Evolutionary conservation across 1,140 invertebrate genomes (phyloP).

Genomic region (Musca vetustissima): DNA sequence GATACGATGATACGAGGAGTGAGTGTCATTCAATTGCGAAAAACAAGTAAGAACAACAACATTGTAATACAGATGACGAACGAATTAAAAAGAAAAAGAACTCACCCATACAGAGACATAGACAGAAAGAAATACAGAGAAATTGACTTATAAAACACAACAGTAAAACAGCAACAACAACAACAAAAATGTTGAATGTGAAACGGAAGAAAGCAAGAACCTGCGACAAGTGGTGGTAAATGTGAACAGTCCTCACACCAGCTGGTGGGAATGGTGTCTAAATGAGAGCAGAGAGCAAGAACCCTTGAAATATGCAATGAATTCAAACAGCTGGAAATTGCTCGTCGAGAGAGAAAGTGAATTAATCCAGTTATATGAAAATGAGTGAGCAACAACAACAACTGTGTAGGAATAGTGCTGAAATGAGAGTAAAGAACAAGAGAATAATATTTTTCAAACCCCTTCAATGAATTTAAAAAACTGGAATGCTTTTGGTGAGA

Average conservation of each 20-base stretch:
- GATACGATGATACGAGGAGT: conserved; percentile 3
- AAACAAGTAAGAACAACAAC: neutral
- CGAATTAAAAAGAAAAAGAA: neutral
- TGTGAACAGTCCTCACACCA: too few relatives aligned
- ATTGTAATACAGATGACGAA: neutral
- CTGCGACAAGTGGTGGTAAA: conserved; percentile 16
- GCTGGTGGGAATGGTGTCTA: neutral
- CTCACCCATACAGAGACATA: neutral
- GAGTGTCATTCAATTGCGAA: conserved; percentile 22
- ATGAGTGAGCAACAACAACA: too few relatives aligned
- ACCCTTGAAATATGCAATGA: neutral
- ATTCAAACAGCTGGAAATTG: neutral
- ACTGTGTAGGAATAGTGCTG: too few relatives aligned
- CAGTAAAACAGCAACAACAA: conserved; percentile 1
- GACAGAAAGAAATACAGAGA: neutral
- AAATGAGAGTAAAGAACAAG: too few relatives aligned
- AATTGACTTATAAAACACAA: neutral
- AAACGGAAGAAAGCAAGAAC: conserved; percentile 14
- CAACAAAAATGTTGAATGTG: neutral
- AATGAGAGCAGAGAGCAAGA: neutral
- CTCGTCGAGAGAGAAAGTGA: too few relatives aligned
- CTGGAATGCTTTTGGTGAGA: neutral
- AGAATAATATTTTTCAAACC: too few relatives aligned
- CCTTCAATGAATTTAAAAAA: neutral
- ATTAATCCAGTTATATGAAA: too few relatives aligned